Percentiles rank a stretch among this genome's conserved stretches.
phyloP scores from a whole-genome alignment of 2,797 vertebrate species.

The Loriculus beryllinus region DNA sequence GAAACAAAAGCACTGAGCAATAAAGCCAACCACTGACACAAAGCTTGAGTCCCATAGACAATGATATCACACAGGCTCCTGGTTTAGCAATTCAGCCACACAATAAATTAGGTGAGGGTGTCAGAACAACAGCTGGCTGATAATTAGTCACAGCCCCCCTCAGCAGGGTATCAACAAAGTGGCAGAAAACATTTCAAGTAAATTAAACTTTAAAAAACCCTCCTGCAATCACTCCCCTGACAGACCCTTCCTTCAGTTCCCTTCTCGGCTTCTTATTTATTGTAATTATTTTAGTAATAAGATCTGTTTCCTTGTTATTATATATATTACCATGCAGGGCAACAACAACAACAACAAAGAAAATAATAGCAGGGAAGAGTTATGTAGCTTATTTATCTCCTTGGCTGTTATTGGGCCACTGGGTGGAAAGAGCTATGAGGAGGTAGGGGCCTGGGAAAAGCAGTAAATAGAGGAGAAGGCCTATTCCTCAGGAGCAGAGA shows the following conservation, averaged over 20 bases:
- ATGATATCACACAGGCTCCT: constrained; percentile 2
- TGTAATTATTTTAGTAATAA: constrained; percentile 79
- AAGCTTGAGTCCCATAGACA: not conserved
- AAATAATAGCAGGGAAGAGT: constrained; percentile 72
- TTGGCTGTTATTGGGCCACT: constrained; percentile 65
- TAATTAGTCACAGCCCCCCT: constrained; percentile 70
- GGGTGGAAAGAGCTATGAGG: constrained; percentile 14
- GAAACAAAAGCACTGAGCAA: not conserved
- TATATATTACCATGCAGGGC: constrained; percentile 69
- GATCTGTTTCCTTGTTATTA: constrained; percentile 78
- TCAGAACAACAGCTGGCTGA: constrained; percentile 55
- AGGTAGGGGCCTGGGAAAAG: constrained; percentile 37
- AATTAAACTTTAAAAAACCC: constrained; percentile 73
- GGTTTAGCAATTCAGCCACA: constrained; percentile 16
- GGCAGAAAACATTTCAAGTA: constrained; percentile 42
- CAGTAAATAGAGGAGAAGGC: constrained; percentile 72
- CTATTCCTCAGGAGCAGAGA: constrained; percentile 62
- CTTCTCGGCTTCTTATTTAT: constrained; percentile 75
- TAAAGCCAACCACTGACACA: not conserved
- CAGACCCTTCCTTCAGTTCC: constrained; percentile 60
- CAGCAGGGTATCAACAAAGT: constrained; percentile 31
- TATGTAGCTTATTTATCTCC: constrained; percentile 80
- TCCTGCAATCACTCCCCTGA: constrained; percentile 65
- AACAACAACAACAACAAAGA: constrained; percentile 52
- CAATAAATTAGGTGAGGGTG: constrained; percentile 53